These are phyloP conservation scores for Plagiodera versicolora DNA, from an alignment of 2,888 invertebrate species.

Conservation along the genomic window DNA sequence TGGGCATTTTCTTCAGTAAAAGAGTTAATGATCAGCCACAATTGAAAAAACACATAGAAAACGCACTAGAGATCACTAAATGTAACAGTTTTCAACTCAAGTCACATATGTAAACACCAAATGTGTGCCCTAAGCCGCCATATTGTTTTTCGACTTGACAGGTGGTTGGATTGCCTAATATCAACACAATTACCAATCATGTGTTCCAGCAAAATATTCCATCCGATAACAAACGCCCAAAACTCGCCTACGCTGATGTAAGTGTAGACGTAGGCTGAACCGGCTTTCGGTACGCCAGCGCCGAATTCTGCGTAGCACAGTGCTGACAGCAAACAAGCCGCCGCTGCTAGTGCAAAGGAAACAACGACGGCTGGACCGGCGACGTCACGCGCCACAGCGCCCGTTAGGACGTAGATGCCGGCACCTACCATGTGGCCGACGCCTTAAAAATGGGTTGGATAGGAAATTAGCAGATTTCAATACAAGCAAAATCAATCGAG, in stretches of 20 bases:
- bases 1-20: too few relatives aligned
- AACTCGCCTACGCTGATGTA: conserved; percentile 92
- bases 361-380: conserved; percentile 83
- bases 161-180: too few relatives aligned
- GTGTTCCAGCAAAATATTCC: conserved; percentile 90
- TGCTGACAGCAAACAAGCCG: conserved; percentile 79
- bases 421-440: conserved; percentile 96
- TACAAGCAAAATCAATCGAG: too few relatives aligned
- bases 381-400: conserved; percentile 77
- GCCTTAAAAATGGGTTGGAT: too few relatives aligned
- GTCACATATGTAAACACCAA: too few relatives aligned
- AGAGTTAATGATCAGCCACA: too few relatives aligned
- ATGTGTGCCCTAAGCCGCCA: too few relatives aligned
- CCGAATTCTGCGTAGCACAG: conserved; percentile 91
- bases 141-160: too few relatives aligned
- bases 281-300: conserved; percentile 83
- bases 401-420: conserved; percentile 89
- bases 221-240: conserved; percentile 93
- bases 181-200: conserved; percentile 87
- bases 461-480: too few relatives aligned
- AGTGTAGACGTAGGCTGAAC: conserved; percentile 92
- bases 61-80: too few relatives aligned
- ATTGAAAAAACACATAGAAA: too few relatives aligned
- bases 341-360: conserved; percentile 75
- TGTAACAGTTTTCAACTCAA: too few relatives aligned